These are phyloP conservation scores for Dynastes tityus DNA, from an alignment of 2,888 invertebrate genomes.

Conservation along the genomic window DNA sequence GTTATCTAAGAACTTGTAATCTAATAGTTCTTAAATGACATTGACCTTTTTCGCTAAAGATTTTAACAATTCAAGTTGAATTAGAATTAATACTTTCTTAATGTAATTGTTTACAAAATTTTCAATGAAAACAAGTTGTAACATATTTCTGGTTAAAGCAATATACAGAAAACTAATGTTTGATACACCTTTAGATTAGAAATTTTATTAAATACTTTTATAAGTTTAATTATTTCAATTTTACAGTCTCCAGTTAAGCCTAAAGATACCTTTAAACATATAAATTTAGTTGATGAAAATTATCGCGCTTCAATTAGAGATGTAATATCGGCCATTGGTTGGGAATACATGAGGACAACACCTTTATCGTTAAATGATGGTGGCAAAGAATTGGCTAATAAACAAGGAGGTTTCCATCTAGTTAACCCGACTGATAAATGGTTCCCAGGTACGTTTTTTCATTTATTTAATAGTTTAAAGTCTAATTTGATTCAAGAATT, in stretches of 20 bases:
- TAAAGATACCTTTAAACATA: slow-evolving; percentile 77
- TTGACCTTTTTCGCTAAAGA: too few relatives aligned
- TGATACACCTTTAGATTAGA: too few relatives aligned
- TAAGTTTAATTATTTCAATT: background rate
- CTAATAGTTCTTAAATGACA: too few relatives aligned
- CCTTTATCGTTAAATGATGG: slow-evolving; percentile 81
- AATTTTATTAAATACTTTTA: background rate
- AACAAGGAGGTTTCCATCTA: slow-evolving; percentile 88
- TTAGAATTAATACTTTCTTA: too few relatives aligned
- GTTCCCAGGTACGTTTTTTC: slow-evolving; percentile 80
- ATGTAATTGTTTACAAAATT: too few relatives aligned
- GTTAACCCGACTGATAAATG: slow-evolving; percentile 90
- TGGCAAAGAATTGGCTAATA: slow-evolving; percentile 79
- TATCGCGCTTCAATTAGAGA: slow-evolving; percentile 80
- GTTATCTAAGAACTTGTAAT: too few relatives aligned
- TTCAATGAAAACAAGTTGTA: background rate
- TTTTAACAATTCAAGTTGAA: too few relatives aligned
- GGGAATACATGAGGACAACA: slow-evolving; percentile 86
- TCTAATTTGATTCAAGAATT: slow-evolving; percentile 5
- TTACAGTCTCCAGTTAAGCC: slow-evolving; percentile 36
- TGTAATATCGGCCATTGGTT: slow-evolving; percentile 85
- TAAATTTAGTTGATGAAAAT: slow-evolving; percentile 86
- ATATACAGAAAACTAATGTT: too few relatives aligned
- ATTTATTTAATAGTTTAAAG: slow-evolving; percentile 46
- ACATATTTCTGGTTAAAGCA: background rate